Evolutionary conservation across 2,113 vertebrate genomes (phyloP), one percentile per base, ranked within the genome.

Genomic region (Eubucco bourcierii): DNA sequence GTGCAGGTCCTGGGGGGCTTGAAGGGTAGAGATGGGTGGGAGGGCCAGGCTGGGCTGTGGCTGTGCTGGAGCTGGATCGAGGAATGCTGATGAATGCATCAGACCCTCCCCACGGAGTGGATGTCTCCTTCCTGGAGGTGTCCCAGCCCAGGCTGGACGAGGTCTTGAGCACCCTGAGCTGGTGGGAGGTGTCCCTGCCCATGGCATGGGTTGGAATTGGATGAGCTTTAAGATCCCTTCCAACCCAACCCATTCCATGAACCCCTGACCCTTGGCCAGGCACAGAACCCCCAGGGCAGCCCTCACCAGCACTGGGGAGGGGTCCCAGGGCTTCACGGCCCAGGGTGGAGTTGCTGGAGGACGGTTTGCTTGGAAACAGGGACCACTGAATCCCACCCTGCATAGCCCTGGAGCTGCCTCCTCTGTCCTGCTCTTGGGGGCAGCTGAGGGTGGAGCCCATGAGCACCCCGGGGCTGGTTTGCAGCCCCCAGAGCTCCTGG

Each of bases 21-120:
- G 2, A 63, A 18, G 46, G 63, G 27, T 52, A 28, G 64, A 19
- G 34, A 7, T 13, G 65, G 34, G 29, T 17, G 41, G 19, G 53
- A 88, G 53, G 24, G 16, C 24, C 0, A 2, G 15, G 63, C 19
- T 2, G 4, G 47, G 73, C 46, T 33, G 47, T 47, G 47, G n/a
- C n/a, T n/a, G n/a, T n/a, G n/a, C 14, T 8, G 0, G 56, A 70
- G 56, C 31, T 6, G 5, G 67, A 6, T 0, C 4, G 20, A 3
- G 74, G 44, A 2, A 2, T 15, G 0, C 0, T 3, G 28, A 11
- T 0, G 19, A 37, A 44, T 9, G 3, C 10, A 7, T 9, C 63
- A 4, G 59, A 2, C 15, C 31, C 80, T 3, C 4, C 12, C 3
- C 50, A 3, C 65, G 37, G 50, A 52, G 21, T 24, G 50, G 21